phyloP scores from a whole-genome alignment of 2,888 invertebrate genomes.

The Nemoura dubitans region DNA sequence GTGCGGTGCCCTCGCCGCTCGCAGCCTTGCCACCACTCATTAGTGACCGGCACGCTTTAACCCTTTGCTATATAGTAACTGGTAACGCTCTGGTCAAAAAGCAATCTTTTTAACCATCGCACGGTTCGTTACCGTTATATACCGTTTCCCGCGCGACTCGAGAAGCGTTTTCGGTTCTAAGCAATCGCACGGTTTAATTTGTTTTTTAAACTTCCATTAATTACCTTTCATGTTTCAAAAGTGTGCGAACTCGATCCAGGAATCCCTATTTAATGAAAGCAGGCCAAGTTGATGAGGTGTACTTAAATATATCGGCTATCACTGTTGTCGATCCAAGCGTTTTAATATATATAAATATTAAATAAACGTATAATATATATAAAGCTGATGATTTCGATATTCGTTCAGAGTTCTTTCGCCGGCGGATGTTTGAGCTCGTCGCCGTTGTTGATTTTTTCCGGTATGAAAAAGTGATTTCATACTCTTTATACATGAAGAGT shows the following conservation, averaged over 20 bases:
- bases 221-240: background rate
- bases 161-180: background rate
- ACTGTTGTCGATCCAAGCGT: background rate
- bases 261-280: background rate
- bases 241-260: background rate
- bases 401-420: too few relatives aligned
- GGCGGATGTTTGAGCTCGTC: too few relatives aligned
- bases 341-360: too few relatives aligned
- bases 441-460: background rate
- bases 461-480: background rate
- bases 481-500: background rate
- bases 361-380: too few relatives aligned
- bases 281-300: background rate
- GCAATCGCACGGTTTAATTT: background rate
- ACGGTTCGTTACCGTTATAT: background rate
- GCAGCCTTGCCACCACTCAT: background rate
- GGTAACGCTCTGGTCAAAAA: background rate
- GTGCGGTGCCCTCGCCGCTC: background rate
- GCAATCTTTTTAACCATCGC: conserved; percentile 5
- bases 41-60: background rate
- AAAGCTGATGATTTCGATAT: background rate
- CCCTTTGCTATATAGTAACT: too few relatives aligned
- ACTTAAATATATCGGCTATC: background rate
- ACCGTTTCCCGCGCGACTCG: background rate
- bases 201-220: conserved; percentile 12